Percentiles rank a stretch among this genome's conserved stretches.
These are phyloP conservation scores for Cataglyphis livida DNA, from an alignment of 2,888 invertebrate species.

Conservation along the genomic window DNA sequence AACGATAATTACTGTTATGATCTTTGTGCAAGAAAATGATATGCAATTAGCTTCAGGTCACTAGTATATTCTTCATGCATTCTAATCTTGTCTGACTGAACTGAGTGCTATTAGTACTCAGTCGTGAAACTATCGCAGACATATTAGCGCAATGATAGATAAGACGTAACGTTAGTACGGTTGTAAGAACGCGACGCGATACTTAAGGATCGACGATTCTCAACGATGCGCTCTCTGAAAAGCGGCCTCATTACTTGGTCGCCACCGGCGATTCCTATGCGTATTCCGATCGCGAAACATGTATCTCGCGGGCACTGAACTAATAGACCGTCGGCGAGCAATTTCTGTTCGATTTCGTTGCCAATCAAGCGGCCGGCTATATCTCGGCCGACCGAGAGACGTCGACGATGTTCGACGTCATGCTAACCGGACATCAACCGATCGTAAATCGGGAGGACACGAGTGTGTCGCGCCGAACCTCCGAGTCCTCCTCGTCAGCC, in stretches of 20 bases:
- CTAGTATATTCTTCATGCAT: background rate
- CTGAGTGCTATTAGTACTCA: background rate
- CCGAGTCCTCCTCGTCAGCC: slow-evolving; percentile 74
- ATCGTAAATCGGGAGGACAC: slow-evolving; percentile 76
- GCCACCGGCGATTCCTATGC: slow-evolving; percentile 34
- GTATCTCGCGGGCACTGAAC: slow-evolving; percentile 57
- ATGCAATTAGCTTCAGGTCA: slow-evolving; percentile 3
- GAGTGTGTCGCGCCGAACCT: slow-evolving; percentile 73
- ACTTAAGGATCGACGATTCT: slow-evolving; percentile 30
- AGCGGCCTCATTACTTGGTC: slow-evolving; percentile 37
- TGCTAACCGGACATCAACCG: slow-evolving; percentile 57
- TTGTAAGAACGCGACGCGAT: slow-evolving; percentile 26
- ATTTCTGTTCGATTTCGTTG: slow-evolving; percentile 72
- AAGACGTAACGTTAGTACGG: background rate
- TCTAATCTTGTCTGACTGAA: background rate
- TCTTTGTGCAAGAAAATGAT: slow-evolving; percentile 1
- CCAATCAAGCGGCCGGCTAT: slow-evolving; percentile 61
- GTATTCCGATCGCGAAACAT: slow-evolving; percentile 35
- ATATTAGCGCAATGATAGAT: slow-evolving; percentile 37
- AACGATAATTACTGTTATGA: slow-evolving; percentile 19
- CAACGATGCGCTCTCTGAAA: slow-evolving; percentile 28
- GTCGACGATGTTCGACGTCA: slow-evolving; percentile 57
- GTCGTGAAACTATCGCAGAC: slow-evolving; percentile 27
- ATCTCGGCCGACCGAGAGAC: slow-evolving; percentile 51
- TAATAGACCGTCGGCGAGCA: slow-evolving; percentile 70